Percentiles rank a stretch among this genome's conserved stretches.
These are phyloP conservation scores for Colossoma macropomum DNA, from an alignment of 2,113 vertebrate species.

Conservation along the genomic window DNA sequence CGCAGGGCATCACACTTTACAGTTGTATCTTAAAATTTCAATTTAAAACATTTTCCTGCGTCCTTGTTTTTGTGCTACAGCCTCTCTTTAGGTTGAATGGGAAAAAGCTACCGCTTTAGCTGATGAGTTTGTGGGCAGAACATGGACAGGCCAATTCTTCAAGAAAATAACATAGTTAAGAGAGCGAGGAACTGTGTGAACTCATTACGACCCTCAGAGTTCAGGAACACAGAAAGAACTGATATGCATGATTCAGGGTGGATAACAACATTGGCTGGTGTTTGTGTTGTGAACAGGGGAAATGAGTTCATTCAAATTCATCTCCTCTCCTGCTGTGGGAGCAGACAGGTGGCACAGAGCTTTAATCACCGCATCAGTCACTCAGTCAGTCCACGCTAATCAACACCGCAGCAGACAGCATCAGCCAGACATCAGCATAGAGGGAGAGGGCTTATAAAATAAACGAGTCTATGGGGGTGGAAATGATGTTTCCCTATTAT, in stretches of 20 bases:
- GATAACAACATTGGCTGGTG: not conserved
- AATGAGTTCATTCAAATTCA: not conserved
- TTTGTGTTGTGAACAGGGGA: not conserved
- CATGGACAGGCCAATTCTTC: too few relatives aligned
- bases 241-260: not conserved
- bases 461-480: not conserved
- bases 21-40: too few relatives aligned
- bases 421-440: not conserved
- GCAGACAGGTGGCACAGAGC: not conserved
- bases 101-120: too few relatives aligned
- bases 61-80: too few relatives aligned
- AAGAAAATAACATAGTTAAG: too few relatives aligned
- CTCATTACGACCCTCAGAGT: not conserved
- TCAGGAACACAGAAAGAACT: not conserved
- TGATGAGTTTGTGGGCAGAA: too few relatives aligned
- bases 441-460: not conserved
- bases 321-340: conserved; percentile 7
- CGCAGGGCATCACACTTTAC: too few relatives aligned
- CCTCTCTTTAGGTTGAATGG: too few relatives aligned
- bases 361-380: not conserved
- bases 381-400: not conserved
- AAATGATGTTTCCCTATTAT: not conserved
- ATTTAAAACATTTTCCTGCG: too few relatives aligned
- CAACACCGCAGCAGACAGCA: not conserved
- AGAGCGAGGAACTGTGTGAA: too few relatives aligned